These are phyloP conservation scores for Corythornis leucogaster DNA, from an alignment of 2,797 vertebrate species.

Conservation along the genomic window DNA sequence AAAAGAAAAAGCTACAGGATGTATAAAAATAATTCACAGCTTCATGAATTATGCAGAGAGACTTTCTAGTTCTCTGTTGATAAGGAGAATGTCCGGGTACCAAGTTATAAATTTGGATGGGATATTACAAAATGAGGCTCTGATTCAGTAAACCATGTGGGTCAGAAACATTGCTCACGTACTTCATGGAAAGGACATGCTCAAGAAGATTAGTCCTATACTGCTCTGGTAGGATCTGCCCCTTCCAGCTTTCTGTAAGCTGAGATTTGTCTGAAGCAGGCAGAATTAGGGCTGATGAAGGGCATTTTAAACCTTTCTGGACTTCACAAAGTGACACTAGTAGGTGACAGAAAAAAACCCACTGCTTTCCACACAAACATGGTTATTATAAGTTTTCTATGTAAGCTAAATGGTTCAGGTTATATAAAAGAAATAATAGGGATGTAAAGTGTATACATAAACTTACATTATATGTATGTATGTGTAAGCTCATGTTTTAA, in stretches of 20 bases:
- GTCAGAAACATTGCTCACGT: background rate
- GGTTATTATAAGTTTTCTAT: background rate
- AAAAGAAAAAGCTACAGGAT: background rate
- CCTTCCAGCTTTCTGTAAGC: background rate
- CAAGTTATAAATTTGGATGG: conserved; percentile 3
- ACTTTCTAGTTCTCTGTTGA: background rate
- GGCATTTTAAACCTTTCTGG: background rate
- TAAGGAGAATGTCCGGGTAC: conserved; percentile 26
- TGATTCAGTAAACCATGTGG: conserved; percentile 27
- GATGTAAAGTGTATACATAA: background rate
- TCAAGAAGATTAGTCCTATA: background rate
- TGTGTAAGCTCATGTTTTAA: background rate
- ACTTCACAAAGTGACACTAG: background rate
- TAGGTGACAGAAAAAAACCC: background rate
- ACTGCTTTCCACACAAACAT: background rate
- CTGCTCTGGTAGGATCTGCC: background rate
- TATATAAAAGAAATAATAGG: background rate
- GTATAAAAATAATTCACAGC: conserved; percentile 33
- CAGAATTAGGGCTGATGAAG: background rate
- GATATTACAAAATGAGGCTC: conserved; percentile 26
- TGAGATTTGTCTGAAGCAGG: background rate
- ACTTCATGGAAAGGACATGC: background rate
- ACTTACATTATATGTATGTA: background rate
- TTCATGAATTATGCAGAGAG: conserved; percentile 53
- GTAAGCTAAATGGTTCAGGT: background rate